A percentile compares a stretch with the other conserved stretches of the same genome.
phyloP scores from a whole-genome alignment of 2,797 vertebrate species.

The Sandelia bainsii region DNA sequence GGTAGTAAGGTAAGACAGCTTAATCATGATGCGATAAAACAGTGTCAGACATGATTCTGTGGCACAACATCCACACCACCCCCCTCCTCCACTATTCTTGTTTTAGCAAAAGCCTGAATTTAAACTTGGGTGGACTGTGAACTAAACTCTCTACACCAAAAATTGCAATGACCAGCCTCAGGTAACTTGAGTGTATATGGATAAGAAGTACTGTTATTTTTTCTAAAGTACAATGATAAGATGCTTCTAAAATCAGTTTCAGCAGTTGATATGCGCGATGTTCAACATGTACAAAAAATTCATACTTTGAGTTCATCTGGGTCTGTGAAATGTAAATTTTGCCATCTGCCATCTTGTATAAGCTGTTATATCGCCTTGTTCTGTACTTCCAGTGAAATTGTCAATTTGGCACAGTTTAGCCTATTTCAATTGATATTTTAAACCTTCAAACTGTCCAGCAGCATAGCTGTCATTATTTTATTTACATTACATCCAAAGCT shows the following conservation, averaged over 20 bases:
- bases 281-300: background rate
- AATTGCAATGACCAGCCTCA: constrained; percentile 7
- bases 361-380: constrained; percentile 3
- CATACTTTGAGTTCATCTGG: background rate
- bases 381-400: background rate
- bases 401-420: background rate
- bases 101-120: constrained; percentile 14
- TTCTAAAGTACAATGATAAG: background rate
- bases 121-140: background rate
- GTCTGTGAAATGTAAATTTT: too few relatives aligned
- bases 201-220: constrained; percentile 1
- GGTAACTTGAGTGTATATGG: constrained; percentile 13
- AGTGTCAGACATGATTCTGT: constrained; percentile 15
- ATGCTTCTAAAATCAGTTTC: background rate
- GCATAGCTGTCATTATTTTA: background rate
- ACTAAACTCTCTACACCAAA: background rate
- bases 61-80: constrained; percentile 7
- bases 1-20: constrained; percentile 32
- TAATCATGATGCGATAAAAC: constrained; percentile 14
- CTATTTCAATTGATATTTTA: background rate
- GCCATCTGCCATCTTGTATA: background rate
- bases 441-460: background rate
- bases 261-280: background rate
- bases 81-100: background rate
- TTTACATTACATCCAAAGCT: background rate